Evolutionary conservation across 64 coral and sea anemone species (phyloP), one percentile per base, ranked within the genome.

Genomic region (Acropora yongei): DNA sequence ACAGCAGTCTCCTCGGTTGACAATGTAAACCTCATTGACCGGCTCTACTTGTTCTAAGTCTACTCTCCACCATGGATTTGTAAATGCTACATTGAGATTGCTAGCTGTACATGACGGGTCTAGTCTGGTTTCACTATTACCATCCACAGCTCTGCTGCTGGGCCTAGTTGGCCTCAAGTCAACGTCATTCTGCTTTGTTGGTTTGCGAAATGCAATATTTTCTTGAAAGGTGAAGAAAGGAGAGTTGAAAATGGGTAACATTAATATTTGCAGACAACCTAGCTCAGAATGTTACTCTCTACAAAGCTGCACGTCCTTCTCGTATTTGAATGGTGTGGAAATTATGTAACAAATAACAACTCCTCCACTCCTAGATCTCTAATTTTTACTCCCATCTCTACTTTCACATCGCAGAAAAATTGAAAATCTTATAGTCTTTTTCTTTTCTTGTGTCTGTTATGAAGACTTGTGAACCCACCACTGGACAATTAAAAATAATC

Each of bases 11-110:
- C n/a, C 14, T 72, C 66, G 6, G 19, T 44, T 86, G 65, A 72
- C 83, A 30, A 86, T 10, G 83, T 72, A 86, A 42, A 86, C 65
- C 68, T 86, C 83, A 47, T 63, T 14, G n/a, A 86, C 83, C 19
- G 10, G 83, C 20, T 86, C 65, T 12, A 16, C 71, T 49, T 19
- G 44, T 69, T 63, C 65, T 58, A 86, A 10, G 65, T 86, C 83
- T 2, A 86, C 83, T 49, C 44, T 69, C 83, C 83, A 86, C 83
- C 83, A 86, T 9, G 83, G 65, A 1, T 86, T 86, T 13, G 58
- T 12, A 3, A 8, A 0, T 19, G 20, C 12, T 13, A 0, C 12
- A 0, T 63, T 8, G 5, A 7, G 51, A 6, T 1, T 14, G 1
- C 40, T 73, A 47, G 46, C 30, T 40, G 83, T 18, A 74, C 83